phyloP scores from a whole-genome alignment of 2,888 invertebrate genomes.

The Tiphia femorata region DNA sequence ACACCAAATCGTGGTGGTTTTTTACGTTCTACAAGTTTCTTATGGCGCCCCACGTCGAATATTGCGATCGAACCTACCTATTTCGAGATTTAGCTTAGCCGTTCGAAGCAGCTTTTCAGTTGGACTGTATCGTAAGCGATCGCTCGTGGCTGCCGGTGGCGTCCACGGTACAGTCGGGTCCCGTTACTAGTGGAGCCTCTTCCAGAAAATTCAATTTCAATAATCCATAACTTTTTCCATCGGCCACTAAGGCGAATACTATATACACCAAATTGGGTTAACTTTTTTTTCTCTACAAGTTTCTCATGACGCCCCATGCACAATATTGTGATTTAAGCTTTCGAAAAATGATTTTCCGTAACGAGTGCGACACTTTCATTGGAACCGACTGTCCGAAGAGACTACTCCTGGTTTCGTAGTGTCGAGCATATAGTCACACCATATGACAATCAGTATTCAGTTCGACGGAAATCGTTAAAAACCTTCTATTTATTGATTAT shows the following conservation, averaged over 20 bases:
- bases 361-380: constrained; percentile 17
- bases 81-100: constrained; percentile 13
- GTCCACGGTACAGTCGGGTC: constrained; percentile 57
- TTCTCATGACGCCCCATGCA: constrained; percentile 50
- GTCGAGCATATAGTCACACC: constrained; percentile 47
- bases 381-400: constrained; percentile 43
- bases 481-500: constrained; percentile 11
- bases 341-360: constrained; percentile 18
- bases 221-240: constrained; percentile 47
- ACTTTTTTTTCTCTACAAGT: constrained; percentile 57
- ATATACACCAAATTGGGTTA: constrained; percentile 58
- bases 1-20: constrained; percentile 57
- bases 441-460: constrained; percentile 48
- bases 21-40: constrained; percentile 52
- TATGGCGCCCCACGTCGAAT: constrained; percentile 57
- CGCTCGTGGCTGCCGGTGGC: constrained; percentile 57
- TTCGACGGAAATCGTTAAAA: constrained; percentile 37
- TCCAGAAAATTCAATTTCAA: constrained; percentile 38
- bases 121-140: constrained; percentile 49
- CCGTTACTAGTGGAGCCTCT: constrained; percentile 19
- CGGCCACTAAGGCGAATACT: constrained; percentile 31
- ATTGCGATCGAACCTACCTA: constrained; percentile 46
- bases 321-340: constrained; percentile 48
- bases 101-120: constrained; percentile 7
- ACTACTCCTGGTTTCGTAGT: constrained; percentile 44